Evolutionary conservation across 2,113 vertebrate species (phyloP).

Genomic region (Picathartes gymnocephalus): DNA sequence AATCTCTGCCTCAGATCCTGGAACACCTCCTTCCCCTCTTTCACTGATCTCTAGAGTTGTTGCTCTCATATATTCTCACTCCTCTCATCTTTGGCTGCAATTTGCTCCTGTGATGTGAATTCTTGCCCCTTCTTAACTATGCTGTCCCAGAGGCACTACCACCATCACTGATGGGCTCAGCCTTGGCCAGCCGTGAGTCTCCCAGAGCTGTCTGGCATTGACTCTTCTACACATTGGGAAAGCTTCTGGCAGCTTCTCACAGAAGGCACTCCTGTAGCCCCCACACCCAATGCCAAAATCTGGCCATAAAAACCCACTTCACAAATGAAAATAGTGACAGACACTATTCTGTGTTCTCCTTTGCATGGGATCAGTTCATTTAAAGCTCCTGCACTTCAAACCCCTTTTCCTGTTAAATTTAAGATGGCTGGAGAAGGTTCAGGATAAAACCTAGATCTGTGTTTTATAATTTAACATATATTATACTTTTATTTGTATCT

Average conservation of each 20-base stretch:
- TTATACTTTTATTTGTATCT: neutral
- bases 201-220: fast-evolving
- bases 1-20: neutral
- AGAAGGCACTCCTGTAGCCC: neutral
- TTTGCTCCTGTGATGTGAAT: neutral
- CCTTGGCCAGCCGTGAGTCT: neutral
- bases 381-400: neutral
- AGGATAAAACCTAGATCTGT: neutral
- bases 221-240: fast-evolving
- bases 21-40: neutral
- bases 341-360: neutral
- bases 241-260: neutral
- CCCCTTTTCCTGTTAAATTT: neutral
- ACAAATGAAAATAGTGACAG: neutral
- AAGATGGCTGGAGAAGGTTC: neutral
- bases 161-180: neutral
- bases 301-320: neutral
- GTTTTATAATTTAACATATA: neutral
- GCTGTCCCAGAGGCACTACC: too few species aligned
- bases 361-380: neutral
- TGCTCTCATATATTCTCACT: neutral
- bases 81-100: neutral
- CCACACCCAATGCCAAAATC: neutral
- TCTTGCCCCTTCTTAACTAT: neutral
- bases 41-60: neutral